Conservation (phyloP, 2,888 invertebrate species). For the Lithophane semibrunnea region DNA sequence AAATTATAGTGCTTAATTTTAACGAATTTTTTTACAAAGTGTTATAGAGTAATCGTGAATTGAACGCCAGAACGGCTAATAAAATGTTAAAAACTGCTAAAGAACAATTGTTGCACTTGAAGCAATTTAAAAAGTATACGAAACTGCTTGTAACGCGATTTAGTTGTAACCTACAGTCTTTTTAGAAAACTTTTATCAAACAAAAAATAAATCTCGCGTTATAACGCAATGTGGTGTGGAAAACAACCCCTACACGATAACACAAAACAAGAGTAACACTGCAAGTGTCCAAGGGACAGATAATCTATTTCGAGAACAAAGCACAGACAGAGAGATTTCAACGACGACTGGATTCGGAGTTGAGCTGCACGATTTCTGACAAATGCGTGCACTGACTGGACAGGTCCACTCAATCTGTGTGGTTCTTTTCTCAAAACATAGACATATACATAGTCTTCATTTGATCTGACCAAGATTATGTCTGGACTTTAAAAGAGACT, state of each 20-base stretch:
- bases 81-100: background rate
- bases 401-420: no score
- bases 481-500: no score
- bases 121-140: background rate
- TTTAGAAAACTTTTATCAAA: no score
- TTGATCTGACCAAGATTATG: no score
- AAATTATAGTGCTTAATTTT: background rate
- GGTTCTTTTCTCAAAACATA: no score
- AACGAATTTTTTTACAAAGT: background rate
- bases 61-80: no score
- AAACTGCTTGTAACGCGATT: background rate
- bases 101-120: background rate
- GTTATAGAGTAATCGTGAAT: background rate
- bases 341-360: background rate
- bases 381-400: no score
- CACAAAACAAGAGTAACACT: background rate
- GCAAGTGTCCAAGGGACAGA: constrained; percentile 33
- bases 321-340: constrained; percentile 8
- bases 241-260: background rate
- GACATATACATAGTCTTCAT: no score
- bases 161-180: background rate
- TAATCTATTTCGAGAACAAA: constrained; percentile 13
- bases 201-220: no score
- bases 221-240: background rate
- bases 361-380: no score